Conservation (phyloP, 2,797 vertebrate species). For the Siniperca obscura region DNA sequence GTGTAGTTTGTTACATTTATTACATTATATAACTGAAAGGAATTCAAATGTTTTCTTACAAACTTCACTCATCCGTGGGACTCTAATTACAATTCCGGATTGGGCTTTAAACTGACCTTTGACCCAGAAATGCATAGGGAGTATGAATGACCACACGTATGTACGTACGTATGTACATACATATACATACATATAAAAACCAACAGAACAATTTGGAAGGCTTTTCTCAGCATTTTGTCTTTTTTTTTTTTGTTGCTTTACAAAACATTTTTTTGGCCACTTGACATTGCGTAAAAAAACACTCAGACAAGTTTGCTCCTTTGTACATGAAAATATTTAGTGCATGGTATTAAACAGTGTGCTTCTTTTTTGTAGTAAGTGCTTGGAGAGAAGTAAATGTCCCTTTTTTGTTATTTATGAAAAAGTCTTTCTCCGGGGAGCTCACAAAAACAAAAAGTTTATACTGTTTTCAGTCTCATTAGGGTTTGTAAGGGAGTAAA, state of each 20-base stretch:
- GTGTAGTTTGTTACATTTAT: not conserved
- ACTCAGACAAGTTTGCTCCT: constrained; percentile 77
- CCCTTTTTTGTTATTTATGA: constrained; percentile 19
- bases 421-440: constrained; percentile 19
- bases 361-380: constrained; percentile 65
- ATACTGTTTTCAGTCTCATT: constrained; percentile 33
- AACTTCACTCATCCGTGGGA: not conserved
- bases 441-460: constrained; percentile 17
- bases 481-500: not conserved
- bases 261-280: constrained; percentile 80
- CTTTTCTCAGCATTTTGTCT: constrained; percentile 58
- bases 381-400: constrained; percentile 46
- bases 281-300: constrained; percentile 85
- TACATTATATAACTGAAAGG: not conserved
- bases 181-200: constrained; percentile 49
- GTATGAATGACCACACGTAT: constrained; percentile 77
- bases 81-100: constrained; percentile 51
- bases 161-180: constrained; percentile 39
- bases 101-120: constrained; percentile 82
- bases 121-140: constrained; percentile 92
- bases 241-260: constrained; percentile 69
- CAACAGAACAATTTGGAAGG: constrained; percentile 81
- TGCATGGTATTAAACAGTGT: constrained; percentile 77
- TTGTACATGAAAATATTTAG: constrained; percentile 81
- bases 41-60: not conserved